Evolutionary conservation across 2,888 invertebrate species (phyloP).

Genomic region (Odontocerum albicorne): DNA sequence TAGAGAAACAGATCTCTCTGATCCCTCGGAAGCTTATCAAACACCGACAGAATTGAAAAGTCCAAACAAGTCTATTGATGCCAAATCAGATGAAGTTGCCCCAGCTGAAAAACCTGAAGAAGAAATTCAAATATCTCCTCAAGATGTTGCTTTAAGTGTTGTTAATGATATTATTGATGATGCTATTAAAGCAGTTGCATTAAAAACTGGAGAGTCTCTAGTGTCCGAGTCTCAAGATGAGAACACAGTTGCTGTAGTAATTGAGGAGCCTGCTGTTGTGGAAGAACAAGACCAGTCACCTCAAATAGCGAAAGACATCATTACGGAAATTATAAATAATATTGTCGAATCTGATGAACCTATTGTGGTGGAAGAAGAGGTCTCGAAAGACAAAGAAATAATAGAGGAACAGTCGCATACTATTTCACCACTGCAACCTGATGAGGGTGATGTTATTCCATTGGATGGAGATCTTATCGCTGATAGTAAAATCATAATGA

Average conservation of each 20-base stretch:
- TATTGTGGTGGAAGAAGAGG: conserved; percentile 32
- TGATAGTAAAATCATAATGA: conserved; percentile 44
- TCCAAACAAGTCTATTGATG: conserved; percentile 51
- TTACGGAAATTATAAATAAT: conserved; percentile 16
- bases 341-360: conserved; percentile 23
- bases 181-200: conserved; percentile 50
- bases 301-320: conserved; percentile 37
- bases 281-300: not conserved
- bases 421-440: conserved; percentile 41
- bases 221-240: conserved; percentile 2
- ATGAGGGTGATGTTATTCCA: conserved; percentile 53
- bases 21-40: conserved; percentile 68
- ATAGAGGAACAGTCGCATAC: conserved; percentile 19
- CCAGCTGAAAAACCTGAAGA: conserved; percentile 47
- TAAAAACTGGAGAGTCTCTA: conserved; percentile 13
- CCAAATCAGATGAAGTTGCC: conserved; percentile 39
- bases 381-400: conserved; percentile 21
- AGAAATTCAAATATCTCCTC: conserved; percentile 38
- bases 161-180: conserved; percentile 55
- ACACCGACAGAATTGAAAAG: conserved; percentile 67
- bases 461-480: conserved; percentile 50
- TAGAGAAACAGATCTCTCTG: conserved; percentile 65
- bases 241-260: conserved; percentile 7
- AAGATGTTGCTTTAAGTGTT: conserved; percentile 50
- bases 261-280: conserved; percentile 5